These are phyloP conservation scores for Speoplatyrhinus poulsoni DNA, from an alignment of 2,113 vertebrate genomes.

Conservation along the genomic window DNA sequence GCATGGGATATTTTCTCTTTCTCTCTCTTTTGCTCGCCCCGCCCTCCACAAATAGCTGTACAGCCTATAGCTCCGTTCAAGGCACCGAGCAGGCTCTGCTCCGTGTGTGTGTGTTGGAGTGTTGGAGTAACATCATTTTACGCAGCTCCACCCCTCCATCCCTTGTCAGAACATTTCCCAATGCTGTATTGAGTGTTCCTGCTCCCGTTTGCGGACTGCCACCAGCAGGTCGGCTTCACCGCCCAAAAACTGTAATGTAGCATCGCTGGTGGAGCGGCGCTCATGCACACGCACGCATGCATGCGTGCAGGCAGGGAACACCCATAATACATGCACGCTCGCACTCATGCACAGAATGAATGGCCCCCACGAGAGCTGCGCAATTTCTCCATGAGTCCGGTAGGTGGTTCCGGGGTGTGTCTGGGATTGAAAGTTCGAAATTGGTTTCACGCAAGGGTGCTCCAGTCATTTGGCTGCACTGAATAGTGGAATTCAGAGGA, in stretches of 20 bases:
- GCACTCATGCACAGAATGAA: neutral
- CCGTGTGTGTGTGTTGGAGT: constrained; percentile 28
- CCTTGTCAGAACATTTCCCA: constrained; percentile 36
- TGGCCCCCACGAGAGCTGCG: constrained; percentile 26
- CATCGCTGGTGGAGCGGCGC: neutral
- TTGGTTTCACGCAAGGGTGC: constrained; percentile 77
- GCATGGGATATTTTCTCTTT: constrained; percentile 33
- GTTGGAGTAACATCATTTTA: constrained; percentile 16
- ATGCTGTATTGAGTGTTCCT: constrained; percentile 19
- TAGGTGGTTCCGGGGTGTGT: constrained; percentile 56
- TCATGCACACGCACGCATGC: neutral
- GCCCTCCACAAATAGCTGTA: constrained; percentile 4
- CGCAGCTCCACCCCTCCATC: constrained; percentile 15
- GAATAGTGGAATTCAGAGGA: constrained; percentile 75
- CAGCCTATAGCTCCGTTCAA: constrained; percentile 13
- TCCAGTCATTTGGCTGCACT: constrained; percentile 66
- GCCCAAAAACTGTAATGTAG: constrained; percentile 9
- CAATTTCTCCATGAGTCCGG: constrained; percentile 51
- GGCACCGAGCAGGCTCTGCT: constrained; percentile 21
- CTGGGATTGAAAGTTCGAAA: constrained; percentile 70
- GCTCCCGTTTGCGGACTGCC: constrained; percentile 13
- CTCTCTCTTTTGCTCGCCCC: neutral
- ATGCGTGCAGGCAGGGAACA: neutral
- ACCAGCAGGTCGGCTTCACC: constrained; percentile 21
- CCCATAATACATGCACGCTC: neutral